Percentiles rank a stretch among this genome's conserved stretches.
phyloP scores from a whole-genome alignment of 2,797 vertebrate genomes.

The Amniataba percoides region DNA sequence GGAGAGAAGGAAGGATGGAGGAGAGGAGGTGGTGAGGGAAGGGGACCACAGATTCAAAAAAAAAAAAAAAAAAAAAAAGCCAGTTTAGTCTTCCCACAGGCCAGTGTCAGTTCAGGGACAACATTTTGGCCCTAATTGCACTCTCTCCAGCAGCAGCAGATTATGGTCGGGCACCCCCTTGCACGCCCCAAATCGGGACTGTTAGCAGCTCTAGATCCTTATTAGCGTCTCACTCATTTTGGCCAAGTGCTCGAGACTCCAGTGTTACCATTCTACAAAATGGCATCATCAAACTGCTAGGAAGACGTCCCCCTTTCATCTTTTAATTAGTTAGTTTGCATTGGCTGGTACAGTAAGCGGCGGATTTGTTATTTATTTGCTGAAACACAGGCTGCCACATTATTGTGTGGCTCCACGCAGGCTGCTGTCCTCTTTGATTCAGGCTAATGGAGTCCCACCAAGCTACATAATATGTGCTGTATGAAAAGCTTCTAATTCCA shows the following conservation, averaged over 20 bases:
- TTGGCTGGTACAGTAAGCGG: constrained; percentile 78
- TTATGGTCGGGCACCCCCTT: constrained; percentile 37
- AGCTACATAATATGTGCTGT: constrained; percentile 79
- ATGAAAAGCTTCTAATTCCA: constrained; percentile 84
- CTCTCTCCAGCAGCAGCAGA: constrained; percentile 53
- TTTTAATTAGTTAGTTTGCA: constrained; percentile 84
- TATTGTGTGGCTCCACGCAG: constrained; percentile 77
- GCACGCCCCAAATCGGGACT: constrained; percentile 34
- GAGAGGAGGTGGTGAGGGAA: constrained; percentile 67
- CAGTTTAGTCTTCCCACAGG: constrained; percentile 69
- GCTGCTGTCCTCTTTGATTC: constrained; percentile 84
- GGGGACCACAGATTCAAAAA: constrained; percentile 49
- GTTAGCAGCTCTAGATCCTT: constrained; percentile 60
- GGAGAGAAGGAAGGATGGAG: constrained; percentile 73
- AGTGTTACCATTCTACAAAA: constrained; percentile 60
- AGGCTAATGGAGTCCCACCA: constrained; percentile 85
- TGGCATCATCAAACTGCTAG: constrained; percentile 64
- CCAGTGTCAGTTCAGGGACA: constrained; percentile 65
- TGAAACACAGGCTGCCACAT: constrained; percentile 80
- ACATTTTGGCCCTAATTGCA: constrained; percentile 61
- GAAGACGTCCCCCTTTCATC: constrained; percentile 76
- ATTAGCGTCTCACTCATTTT: constrained; percentile 66
- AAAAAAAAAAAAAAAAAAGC: constrained; percentile 21
- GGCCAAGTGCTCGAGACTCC: constrained; percentile 57
- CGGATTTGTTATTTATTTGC: constrained; percentile 85